A percentile compares a stretch with the other conserved stretches of the same genome.
Conservation (phyloP, 2,113 vertebrate genomes). For the Formicarius rufipectus region DNA sequence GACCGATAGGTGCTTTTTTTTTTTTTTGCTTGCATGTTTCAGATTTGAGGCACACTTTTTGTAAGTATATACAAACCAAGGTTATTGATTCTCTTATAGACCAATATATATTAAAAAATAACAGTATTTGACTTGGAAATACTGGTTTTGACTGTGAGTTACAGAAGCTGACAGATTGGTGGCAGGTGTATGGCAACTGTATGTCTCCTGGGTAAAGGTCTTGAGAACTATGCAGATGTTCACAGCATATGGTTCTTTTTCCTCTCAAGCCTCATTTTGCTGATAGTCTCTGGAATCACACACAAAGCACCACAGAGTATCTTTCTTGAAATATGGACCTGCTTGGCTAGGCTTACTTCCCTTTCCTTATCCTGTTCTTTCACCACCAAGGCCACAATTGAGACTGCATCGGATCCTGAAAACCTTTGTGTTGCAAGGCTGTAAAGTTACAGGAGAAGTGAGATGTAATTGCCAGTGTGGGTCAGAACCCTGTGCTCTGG, state of each 20-base stretch:
- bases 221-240: not conserved
- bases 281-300: not conserved
- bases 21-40: not conserved
- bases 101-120: not conserved
- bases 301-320: fast-evolving
- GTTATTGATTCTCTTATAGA: not conserved
- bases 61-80: not conserved
- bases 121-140: not conserved
- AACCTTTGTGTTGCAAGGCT: not conserved
- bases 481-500: not conserved
- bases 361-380: not conserved
- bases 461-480: fast-evolving
- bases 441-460: not conserved
- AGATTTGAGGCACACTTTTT: not conserved
- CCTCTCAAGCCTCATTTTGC: not conserved
- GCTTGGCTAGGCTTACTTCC: not conserved
- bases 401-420: not conserved
- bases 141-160: not conserved
- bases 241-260: not conserved
- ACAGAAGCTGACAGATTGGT: not conserved
- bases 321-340: not conserved
- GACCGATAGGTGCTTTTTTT: not conserved
- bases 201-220: not conserved
- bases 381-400: not conserved
- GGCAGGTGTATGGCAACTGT: not conserved